A percentile compares a stretch with the other conserved stretches of the same genome.
Conservation (phyloP, 2,113 vertebrate species). For the Emydura subglobosa region DNA sequence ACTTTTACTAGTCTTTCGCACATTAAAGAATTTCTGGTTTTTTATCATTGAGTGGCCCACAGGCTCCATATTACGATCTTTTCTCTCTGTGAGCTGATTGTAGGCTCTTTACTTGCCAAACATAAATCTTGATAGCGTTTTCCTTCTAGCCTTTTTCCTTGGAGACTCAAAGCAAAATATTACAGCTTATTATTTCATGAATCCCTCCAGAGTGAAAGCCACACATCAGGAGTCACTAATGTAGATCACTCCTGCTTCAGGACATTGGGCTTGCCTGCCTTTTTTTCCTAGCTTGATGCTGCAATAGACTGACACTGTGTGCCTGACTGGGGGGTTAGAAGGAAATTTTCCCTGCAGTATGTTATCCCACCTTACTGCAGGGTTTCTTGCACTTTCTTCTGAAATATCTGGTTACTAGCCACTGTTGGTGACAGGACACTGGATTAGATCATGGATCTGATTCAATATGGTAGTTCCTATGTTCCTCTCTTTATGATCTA, state of each 20-base stretch:
- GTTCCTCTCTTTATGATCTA: too few relatives aligned
- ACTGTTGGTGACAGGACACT: neutral
- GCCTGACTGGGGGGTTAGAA: slow-evolving; percentile 2
- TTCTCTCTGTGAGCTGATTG: slow-evolving; percentile 45
- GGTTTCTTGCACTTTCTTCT: neutral
- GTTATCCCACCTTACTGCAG: neutral
- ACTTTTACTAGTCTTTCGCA: slow-evolving; percentile 62
- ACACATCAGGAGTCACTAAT: slow-evolving; percentile 70
- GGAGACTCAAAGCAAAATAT: slow-evolving; percentile 56
- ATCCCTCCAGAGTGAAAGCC: slow-evolving; percentile 59
- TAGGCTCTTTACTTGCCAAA: slow-evolving; percentile 55
- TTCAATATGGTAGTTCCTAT: too few relatives aligned
- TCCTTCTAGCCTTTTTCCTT: slow-evolving; percentile 27
- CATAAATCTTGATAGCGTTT: slow-evolving; percentile 73
- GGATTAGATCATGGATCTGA: too few relatives aligned
- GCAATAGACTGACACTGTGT: slow-evolving; percentile 61
- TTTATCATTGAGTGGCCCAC: slow-evolving; percentile 65
- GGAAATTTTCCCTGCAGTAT: slow-evolving; percentile 43
- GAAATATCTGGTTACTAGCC: neutral
- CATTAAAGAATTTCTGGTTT: slow-evolving; percentile 30
- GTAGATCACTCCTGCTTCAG: slow-evolving; percentile 69
- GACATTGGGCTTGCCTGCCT: slow-evolving; percentile 63
- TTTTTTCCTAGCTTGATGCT: slow-evolving; percentile 33
- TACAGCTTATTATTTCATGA: slow-evolving; percentile 51
- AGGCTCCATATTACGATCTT: slow-evolving; percentile 50